A percentile compares a stretch with the other conserved stretches of the same genome.
These are phyloP conservation scores for Parasteatoda tepidariorum DNA, from an alignment of 1,140 invertebrate genomes.

Conservation along the genomic window DNA sequence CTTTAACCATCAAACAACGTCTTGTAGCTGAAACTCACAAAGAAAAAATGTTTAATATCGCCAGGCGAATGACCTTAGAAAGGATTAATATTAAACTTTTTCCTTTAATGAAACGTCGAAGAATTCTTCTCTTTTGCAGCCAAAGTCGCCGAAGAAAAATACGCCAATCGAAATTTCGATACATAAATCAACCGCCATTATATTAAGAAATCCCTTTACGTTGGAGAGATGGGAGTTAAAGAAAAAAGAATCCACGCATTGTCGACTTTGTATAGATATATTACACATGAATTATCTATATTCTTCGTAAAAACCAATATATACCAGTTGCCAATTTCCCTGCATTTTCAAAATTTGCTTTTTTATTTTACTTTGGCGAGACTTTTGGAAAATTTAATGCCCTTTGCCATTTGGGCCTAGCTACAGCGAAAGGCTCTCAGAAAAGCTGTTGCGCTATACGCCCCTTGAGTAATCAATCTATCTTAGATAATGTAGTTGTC, in stretches of 20 bases:
- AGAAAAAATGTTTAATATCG: slow-evolving; percentile 9
- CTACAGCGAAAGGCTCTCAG: slow-evolving; percentile 10
- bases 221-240: not conserved
- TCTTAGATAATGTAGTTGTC: not conserved
- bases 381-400: not conserved
- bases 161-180: slow-evolving; percentile 7
- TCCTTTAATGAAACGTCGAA: slow-evolving; percentile 52
- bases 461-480: not conserved
- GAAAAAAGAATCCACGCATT: not conserved
- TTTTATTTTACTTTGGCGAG: not conserved
- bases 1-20: too few relatives aligned
- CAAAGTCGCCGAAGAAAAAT: slow-evolving; percentile 4
- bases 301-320: slow-evolving; percentile 15
- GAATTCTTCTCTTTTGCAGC: not conserved
- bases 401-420: not conserved
- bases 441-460: not conserved
- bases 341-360: not conserved
- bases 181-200: slow-evolving; percentile 38
- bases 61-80: not conserved
- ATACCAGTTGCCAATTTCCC: not conserved
- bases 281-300: slow-evolving; percentile 13
- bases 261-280: slow-evolving; percentile 26
- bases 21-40: too few relatives aligned
- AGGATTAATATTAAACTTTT: slow-evolving; percentile 38
- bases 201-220: slow-evolving; percentile 19